Evolutionary conservation across 1,140 invertebrate species (phyloP).

Genomic region (Neodiprion fabricii): DNA sequence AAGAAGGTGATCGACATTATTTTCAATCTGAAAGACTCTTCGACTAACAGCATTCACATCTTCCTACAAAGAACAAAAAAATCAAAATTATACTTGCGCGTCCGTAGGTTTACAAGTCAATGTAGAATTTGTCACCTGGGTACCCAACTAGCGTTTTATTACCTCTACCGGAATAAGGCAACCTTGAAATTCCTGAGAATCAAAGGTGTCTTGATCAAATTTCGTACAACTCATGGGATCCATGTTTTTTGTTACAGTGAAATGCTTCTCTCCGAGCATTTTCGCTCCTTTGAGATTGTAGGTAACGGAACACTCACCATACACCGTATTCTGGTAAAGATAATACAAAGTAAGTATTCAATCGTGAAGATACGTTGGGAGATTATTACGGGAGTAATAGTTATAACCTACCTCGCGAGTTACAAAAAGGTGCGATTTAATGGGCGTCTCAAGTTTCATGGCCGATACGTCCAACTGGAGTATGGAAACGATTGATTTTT

Average conservation of each 20-base stretch:
- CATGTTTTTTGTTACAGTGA: slow-evolving; percentile 39
- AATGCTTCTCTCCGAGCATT: slow-evolving; percentile 13
- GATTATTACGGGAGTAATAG: slow-evolving; percentile 52
- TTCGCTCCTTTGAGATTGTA: slow-evolving; percentile 38
- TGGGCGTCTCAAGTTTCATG: slow-evolving; percentile 27
- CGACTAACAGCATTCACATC: slow-evolving; percentile 38
- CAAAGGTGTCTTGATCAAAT: slow-evolving; percentile 32
- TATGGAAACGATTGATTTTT: slow-evolving; percentile 49
- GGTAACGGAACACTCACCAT: slow-evolving; percentile 46
- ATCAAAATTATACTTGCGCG: neutral
- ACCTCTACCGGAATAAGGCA: slow-evolving; percentile 37
- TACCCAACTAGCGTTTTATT: neutral
- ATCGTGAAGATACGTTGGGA: slow-evolving; percentile 28
- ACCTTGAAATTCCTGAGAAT: slow-evolving; percentile 31
- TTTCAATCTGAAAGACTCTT: slow-evolving; percentile 44
- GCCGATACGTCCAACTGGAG: slow-evolving; percentile 46
- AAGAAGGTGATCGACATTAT: slow-evolving; percentile 34
- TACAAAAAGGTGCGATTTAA: slow-evolving; percentile 38
- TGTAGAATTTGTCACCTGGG: too few relatives aligned
- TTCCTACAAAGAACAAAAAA: slow-evolving; percentile 33
- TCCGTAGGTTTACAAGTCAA: neutral
- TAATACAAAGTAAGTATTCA: slow-evolving; percentile 63
- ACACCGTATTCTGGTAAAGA: slow-evolving; percentile 60
- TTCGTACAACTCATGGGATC: slow-evolving; percentile 42
- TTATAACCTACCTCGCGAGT: slow-evolving; percentile 58